phyloP scores from a whole-genome alignment of 2,888 invertebrate species.

The Hydrotaea cyrtoneurina region DNA sequence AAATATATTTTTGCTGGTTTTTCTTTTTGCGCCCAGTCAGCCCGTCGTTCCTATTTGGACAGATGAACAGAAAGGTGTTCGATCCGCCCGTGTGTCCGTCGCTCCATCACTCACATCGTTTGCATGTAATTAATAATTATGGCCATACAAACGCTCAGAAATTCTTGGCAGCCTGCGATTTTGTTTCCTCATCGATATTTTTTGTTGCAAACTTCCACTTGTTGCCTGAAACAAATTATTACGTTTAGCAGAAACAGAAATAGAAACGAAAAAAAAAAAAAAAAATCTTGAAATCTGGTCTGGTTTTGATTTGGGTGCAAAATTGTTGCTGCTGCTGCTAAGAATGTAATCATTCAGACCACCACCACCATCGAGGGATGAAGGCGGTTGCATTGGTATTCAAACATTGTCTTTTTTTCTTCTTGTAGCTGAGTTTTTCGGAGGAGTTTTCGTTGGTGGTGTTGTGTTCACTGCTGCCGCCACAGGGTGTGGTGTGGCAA shows the following conservation, averaged over 20 bases:
- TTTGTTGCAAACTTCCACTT: constrained; percentile 49
- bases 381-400: constrained; percentile 54
- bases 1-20: constrained; percentile 2
- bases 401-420: constrained; percentile 55
- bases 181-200: constrained; percentile 11
- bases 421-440: background rate
- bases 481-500: constrained; percentile 55
- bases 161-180: constrained; percentile 38
- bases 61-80: background rate
- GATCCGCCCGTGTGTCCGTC: background rate
- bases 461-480: background rate
- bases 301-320: constrained; percentile 31
- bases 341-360: constrained; percentile 44
- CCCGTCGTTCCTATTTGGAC: constrained; percentile 17
- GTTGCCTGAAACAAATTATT: constrained; percentile 58
- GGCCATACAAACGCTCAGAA: constrained; percentile 5
- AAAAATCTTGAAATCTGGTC: background rate
- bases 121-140: constrained; percentile 52
- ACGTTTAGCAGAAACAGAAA: background rate
- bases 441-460: constrained; percentile 44
- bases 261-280: background rate
- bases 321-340: constrained; percentile 4
- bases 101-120: constrained; percentile 37
- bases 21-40: background rate
- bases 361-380: constrained; percentile 11